These are phyloP conservation scores for Phenganax stokvisi DNA, from an alignment of 92 coral and sea anemone species.

Conservation along the genomic window DNA sequence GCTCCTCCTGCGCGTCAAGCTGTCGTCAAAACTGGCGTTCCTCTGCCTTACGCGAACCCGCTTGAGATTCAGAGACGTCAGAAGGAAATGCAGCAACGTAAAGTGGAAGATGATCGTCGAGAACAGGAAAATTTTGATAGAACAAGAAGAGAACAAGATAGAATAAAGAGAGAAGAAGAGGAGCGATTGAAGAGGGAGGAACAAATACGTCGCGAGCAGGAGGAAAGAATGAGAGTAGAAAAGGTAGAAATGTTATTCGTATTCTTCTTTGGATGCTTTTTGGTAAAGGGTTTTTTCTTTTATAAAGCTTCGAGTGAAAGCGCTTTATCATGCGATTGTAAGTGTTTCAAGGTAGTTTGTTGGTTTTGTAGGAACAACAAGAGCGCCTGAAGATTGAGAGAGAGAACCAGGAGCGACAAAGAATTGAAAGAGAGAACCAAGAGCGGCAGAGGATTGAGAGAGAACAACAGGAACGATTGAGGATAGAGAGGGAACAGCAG, in stretches of 20 bases:
- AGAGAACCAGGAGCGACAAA: constrained; percentile 46
- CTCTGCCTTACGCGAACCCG: constrained; percentile 29
- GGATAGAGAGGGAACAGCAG: constrained; percentile 45
- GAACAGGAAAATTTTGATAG: constrained; percentile 60
- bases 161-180: background rate
- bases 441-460: constrained; percentile 55
- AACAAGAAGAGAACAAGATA: background rate
- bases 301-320: no score
- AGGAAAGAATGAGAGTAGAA: constrained; percentile 42
- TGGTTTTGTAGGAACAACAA: constrained; percentile 33
- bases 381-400: constrained; percentile 47
- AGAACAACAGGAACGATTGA: constrained; percentile 43
- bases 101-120: constrained; percentile 63
- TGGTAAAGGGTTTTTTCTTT: no score
- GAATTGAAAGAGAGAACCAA: constrained; percentile 39
- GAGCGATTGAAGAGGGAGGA: constrained; percentile 49
- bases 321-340: no score
- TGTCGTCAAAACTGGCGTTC: constrained; percentile 2
- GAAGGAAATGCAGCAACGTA: constrained; percentile 62
- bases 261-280: no score
- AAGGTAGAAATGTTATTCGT: no score
- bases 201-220: constrained; percentile 45
- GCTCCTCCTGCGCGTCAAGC: background rate
- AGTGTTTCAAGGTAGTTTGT: no score
- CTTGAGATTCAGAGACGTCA: constrained; percentile 37